A percentile compares a stretch with the other conserved stretches of the same genome.
These are phyloP conservation scores for Actenoides hombroni DNA, from an alignment of 2,113 vertebrate genomes.

Conservation along the genomic window DNA sequence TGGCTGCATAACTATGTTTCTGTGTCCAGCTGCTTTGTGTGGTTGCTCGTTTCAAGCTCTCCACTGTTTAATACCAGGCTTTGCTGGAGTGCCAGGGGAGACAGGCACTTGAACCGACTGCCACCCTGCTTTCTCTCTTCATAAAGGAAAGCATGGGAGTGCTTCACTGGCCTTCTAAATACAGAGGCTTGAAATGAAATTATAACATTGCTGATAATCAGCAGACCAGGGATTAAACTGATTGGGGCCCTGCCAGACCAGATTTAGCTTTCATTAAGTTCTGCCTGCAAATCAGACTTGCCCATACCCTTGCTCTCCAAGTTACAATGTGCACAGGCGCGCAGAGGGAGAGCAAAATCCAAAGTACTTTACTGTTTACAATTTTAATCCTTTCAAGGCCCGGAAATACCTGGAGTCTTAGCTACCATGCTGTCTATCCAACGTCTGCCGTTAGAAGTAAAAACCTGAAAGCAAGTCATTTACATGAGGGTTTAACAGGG, in stretches of 20 bases:
- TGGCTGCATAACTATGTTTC: not conserved
- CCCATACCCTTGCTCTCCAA: not conserved
- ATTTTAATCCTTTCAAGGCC: constrained; percentile 62
- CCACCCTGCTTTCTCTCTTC: not conserved
- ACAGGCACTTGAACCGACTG: not conserved
- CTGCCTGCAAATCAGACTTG: constrained; percentile 45
- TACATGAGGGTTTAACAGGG: constrained; percentile 57
- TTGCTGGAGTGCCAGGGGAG: not conserved
- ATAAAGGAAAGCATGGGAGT: not conserved
- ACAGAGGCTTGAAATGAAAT: constrained; percentile 66
- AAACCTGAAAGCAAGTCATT: constrained; percentile 44
- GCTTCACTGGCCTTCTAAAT: constrained; percentile 44
- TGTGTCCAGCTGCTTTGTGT: not conserved
- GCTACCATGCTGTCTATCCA: not conserved
- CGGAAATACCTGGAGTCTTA: constrained; percentile 51
- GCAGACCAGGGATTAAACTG: constrained; percentile 63
- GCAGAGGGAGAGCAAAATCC: constrained; percentile 35
- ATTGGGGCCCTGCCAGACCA: constrained; percentile 54
- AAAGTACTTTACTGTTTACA: constrained; percentile 26
- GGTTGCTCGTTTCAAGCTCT: not conserved
- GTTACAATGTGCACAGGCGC: not conserved
- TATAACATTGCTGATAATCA: constrained; percentile 66
- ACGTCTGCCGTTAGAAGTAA: constrained; percentile 22
- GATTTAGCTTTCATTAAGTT: constrained; percentile 62
- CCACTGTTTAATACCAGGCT: not conserved